A percentile compares a stretch with the other conserved stretches of the same genome.
Evolutionary conservation across 2,797 vertebrate species (phyloP).

Genomic region (Halcyon smyrnensis): DNA sequence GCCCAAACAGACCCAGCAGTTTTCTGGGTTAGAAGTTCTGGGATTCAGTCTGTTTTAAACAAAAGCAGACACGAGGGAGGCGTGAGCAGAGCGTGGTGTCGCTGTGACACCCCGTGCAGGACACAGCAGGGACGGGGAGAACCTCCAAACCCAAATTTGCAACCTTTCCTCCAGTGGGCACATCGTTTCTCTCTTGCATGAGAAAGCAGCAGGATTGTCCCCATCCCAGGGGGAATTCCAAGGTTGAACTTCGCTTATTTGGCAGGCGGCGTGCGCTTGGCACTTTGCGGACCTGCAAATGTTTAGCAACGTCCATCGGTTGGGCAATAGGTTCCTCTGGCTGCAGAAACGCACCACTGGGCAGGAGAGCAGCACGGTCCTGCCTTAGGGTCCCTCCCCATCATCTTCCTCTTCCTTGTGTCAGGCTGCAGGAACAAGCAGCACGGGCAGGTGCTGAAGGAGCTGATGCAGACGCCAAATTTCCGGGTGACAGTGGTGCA

Average conservation of each 20-base stretch:
- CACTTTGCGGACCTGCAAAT: neutral
- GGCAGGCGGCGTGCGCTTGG: neutral
- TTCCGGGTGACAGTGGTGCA: constrained; percentile 94
- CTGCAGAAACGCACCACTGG: neutral
- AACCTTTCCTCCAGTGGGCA: neutral
- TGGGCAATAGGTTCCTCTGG: neutral
- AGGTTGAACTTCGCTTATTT: neutral
- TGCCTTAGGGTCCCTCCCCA: neutral
- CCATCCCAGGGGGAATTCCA: neutral
- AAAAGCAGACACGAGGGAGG: neutral
- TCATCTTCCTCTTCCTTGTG: neutral
- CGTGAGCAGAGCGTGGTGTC: neutral
- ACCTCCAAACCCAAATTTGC: neutral
- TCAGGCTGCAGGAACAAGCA: constrained; percentile 88
- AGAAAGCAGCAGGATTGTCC: neutral
- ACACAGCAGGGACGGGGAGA: neutral
- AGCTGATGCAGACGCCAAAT: constrained; percentile 93
- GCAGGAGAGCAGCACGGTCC: neutral
- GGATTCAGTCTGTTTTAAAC: neutral
- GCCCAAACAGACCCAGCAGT: neutral
- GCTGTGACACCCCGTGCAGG: neutral
- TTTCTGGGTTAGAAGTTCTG: neutral
- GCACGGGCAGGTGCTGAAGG: constrained; percentile 86
- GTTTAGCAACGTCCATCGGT: neutral
- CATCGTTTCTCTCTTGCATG: neutral